These are phyloP conservation scores for Agonopterix subpropinquella DNA, from an alignment of 2,888 invertebrate species.

Conservation along the genomic window DNA sequence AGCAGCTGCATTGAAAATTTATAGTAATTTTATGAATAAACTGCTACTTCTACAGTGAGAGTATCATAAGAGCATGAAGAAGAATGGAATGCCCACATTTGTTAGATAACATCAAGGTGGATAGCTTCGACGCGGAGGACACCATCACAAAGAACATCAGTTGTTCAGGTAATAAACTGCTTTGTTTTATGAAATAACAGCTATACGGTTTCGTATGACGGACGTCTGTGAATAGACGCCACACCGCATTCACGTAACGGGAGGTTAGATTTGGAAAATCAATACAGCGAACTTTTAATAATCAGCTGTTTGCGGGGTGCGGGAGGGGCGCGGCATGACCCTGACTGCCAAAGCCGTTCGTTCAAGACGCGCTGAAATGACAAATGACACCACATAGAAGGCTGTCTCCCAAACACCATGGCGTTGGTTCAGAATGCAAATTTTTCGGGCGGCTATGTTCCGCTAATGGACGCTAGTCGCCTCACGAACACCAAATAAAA, in stretches of 20 bases:
- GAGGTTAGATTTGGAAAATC: slow-evolving; percentile 70
- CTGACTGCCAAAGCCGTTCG: slow-evolving; percentile 54
- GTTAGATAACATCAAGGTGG: slow-evolving; percentile 78
- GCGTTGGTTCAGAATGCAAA: slow-evolving; percentile 3
- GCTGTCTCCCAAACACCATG: slow-evolving; percentile 12
- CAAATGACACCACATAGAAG: slow-evolving; percentile 20
- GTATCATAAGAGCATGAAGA: slow-evolving; percentile 52
- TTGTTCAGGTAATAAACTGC: slow-evolving; percentile 76
- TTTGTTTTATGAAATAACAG: slow-evolving; percentile 23
- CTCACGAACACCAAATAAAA: background rate
- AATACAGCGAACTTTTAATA: slow-evolving; percentile 66
- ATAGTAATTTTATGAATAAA: slow-evolving; percentile 42
- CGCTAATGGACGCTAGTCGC: background rate
- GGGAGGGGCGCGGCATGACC: slow-evolving; percentile 49
- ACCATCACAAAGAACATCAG: slow-evolving; percentile 77
- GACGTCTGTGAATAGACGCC: slow-evolving; percentile 15
- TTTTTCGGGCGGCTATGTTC: background rate
- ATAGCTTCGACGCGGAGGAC: slow-evolving; percentile 64
- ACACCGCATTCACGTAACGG: slow-evolving; percentile 26
- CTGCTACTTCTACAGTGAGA: slow-evolving; percentile 30
- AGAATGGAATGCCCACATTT: slow-evolving; percentile 84
- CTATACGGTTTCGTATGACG: slow-evolving; percentile 12
- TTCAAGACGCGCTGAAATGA: slow-evolving; percentile 40
- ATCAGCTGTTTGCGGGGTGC: slow-evolving; percentile 71
- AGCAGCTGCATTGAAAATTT: slow-evolving; percentile 26